phyloP scores from a whole-genome alignment of 2,888 invertebrate species.

The Autographa gamma region DNA sequence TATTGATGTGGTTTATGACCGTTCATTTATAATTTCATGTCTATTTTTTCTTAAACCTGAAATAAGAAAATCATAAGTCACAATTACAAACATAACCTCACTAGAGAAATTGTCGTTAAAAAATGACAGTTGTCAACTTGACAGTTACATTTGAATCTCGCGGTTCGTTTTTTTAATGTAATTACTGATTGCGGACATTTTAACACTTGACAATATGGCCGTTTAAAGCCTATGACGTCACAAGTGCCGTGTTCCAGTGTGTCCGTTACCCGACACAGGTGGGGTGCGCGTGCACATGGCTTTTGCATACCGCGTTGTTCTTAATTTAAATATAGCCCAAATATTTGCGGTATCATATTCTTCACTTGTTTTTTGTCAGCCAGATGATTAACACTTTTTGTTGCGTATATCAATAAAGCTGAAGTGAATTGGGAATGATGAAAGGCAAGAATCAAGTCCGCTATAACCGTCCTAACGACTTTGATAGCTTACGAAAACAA shows the following conservation, averaged over 20 bases:
- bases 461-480: background rate
- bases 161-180: background rate
- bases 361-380: background rate
- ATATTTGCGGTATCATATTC: background rate
- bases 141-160: background rate
- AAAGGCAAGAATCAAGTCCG: background rate
- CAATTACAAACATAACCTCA: background rate
- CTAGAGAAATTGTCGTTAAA: background rate
- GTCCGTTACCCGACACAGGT: conserved; percentile 59
- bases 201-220: conserved; percentile 17
- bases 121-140: background rate
- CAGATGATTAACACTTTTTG: background rate
- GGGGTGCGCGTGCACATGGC: conserved; percentile 37
- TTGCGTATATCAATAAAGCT: background rate
- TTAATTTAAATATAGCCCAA: conserved; percentile 1
- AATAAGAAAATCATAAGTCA: background rate
- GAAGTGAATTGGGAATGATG: background rate
- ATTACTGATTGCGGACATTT: background rate
- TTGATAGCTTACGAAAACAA: conserved; percentile 30
- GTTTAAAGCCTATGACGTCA: conserved; percentile 39
- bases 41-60: background rate
- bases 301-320: conserved; percentile 24
- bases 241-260: conserved; percentile 42
- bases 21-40: background rate
- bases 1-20: background rate